Percentiles rank a stretch among this genome's conserved stretches.
phyloP scores from a whole-genome alignment of 1,140 invertebrate genomes.

The Diorhabda sublineata region DNA sequence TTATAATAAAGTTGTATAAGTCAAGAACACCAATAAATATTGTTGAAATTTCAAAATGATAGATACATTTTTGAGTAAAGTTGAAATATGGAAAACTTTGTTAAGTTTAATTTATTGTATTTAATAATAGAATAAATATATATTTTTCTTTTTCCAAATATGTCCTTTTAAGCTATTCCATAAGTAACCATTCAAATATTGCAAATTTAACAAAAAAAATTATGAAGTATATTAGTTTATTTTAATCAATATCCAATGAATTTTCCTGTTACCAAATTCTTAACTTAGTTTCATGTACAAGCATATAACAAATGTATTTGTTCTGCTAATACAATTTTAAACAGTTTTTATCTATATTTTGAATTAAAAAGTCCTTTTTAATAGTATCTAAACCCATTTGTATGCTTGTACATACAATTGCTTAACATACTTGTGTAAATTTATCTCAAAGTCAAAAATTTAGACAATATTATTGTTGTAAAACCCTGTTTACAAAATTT shows the following conservation, averaged over 20 bases:
- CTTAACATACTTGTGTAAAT: slow-evolving; percentile 8
- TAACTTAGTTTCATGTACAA: background rate
- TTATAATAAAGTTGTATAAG: too few species aligned
- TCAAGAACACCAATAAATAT: background rate
- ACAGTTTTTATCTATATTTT: slow-evolving; percentile 4
- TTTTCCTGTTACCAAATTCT: background rate
- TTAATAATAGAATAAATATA: background rate
- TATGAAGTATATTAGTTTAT: background rate
- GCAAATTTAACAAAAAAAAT: background rate
- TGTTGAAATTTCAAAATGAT: background rate
- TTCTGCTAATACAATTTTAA: background rate
- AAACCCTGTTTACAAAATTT: slow-evolving; percentile 19
- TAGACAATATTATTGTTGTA: slow-evolving; percentile 16
- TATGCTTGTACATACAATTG: background rate
- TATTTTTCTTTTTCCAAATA: background rate
- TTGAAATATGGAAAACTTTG: background rate
- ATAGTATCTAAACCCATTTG: background rate
- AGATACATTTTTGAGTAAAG: background rate
- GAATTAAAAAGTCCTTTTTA: background rate
- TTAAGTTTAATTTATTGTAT: background rate
- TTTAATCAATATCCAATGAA: background rate
- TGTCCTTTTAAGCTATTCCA: background rate
- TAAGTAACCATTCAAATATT: background rate
- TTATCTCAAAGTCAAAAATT: slow-evolving; percentile 10
- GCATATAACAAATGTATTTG: background rate